Base-by-base conservation (phyloP, 2,797 vertebrate genomes). In the Falco peregrinus region DNA sequence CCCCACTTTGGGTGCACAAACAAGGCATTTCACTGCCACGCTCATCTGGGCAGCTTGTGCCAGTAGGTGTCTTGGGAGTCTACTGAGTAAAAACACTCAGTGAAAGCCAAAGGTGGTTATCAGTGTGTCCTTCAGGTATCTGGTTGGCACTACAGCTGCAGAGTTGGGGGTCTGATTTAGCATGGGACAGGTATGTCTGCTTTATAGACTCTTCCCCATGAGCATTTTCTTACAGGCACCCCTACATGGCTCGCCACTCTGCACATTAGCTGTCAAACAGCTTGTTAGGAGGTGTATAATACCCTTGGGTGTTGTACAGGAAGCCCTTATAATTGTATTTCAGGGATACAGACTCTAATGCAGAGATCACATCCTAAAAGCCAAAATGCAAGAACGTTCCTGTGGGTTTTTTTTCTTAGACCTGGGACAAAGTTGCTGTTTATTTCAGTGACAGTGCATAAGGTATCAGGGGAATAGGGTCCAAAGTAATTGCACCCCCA, bases 391-490 rank as follows among this genome's bases (percentile, higher is more conserved):
- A 53, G 51, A 85, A 83, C 17, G 29, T 53, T 80, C 45, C 51
- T 69, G 14, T 73, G 14, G 0, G 0, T 3, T 80, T 79, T 86
- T 63, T 84, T 53, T 17, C 33, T 74, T 60, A 78, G 19, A 48
- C 48, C 31, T 67, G 11, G 37, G 61, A 81, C 78, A 94, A 87
- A 94, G 48, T 28, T 87, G 43, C 61, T 84, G 48, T 89, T 92
- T 86, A 63, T 84, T 87, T 92, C 81, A 84, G 24, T 31, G n/a
- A 28, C 37, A 83, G 17, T n/a, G 16, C 14, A 37, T 41, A 57
- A 61, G n/a, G 31, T 50, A 67, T 84, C 37, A 0, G 8, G 29
- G 60, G 64, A 74, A 70, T 80, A 28, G 54, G 4, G 24, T 20
- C 51, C 33, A 63, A 48, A 91, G 50, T 29, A 83, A 53, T 39